These are phyloP conservation scores for Malurus melanocephalus DNA, from an alignment of 2,113 vertebrate genomes.

Conservation along the genomic window DNA sequence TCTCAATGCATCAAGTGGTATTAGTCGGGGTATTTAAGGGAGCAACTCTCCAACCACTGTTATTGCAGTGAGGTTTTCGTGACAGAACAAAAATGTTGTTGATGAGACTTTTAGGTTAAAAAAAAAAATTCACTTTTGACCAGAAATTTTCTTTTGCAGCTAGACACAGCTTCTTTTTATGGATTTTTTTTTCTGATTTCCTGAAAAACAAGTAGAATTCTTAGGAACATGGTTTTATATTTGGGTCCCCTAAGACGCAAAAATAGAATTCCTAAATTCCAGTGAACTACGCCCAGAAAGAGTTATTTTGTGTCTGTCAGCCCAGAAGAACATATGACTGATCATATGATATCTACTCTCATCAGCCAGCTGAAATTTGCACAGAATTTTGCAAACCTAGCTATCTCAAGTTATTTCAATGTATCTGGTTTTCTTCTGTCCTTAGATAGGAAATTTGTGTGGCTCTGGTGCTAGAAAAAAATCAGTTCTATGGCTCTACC, in stretches of 20 bases:
- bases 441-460: not conserved
- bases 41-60: not conserved
- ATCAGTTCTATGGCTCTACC: not conserved
- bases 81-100: not conserved
- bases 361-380: conserved; percentile 8
- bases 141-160: not conserved
- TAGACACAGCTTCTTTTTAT: not conserved
- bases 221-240: not conserved
- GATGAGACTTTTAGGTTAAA: not conserved
- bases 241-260: not conserved
- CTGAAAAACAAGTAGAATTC: not conserved
- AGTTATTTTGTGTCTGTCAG: conserved; percentile 1
- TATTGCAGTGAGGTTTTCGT: not conserved
- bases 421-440: not conserved
- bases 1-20: not conserved
- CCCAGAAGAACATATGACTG: not conserved
- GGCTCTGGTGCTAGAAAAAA: not conserved
- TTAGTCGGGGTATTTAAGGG: not conserved
- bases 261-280: not conserved
- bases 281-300: not conserved
- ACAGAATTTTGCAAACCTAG: not conserved
- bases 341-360: not conserved
- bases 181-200: not conserved
- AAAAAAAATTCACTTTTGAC: not conserved
- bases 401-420: not conserved